Evolutionary conservation across 2,113 vertebrate species (phyloP).

Genomic region (Coptodon rendalli): DNA sequence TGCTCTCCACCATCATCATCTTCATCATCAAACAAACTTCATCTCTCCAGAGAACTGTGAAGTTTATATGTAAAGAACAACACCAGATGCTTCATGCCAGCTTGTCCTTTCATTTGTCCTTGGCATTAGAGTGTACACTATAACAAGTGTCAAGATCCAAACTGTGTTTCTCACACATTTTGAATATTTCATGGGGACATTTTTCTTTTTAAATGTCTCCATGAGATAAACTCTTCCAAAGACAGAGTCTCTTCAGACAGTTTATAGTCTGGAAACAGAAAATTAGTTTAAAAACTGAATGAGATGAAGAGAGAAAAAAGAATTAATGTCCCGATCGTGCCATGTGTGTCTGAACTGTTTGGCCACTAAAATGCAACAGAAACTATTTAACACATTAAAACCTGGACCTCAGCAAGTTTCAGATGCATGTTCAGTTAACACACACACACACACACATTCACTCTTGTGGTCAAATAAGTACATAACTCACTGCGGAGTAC

Average conservation of each 20-base stretch:
- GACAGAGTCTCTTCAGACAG: neutral
- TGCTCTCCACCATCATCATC: neutral
- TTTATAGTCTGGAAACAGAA: neutral
- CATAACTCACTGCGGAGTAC: neutral
- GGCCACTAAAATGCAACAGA: neutral
- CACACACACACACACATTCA: accelerated
- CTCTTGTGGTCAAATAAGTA: neutral
- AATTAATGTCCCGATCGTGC: accelerated
- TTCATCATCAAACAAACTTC: neutral
- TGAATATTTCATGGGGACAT: neutral
- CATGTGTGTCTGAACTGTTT: neutral
- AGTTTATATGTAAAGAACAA: neutral
- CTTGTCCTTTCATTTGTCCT: neutral
- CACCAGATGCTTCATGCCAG: neutral
- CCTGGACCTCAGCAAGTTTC: neutral
- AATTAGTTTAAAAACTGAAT: neutral
- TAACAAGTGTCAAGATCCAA: accelerated
- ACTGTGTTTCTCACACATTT: neutral
- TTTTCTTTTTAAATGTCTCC: neutral
- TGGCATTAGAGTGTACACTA: neutral
- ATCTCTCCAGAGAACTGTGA: neutral
- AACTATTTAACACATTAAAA: neutral
- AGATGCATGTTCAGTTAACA: neutral
- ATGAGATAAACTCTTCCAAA: neutral
- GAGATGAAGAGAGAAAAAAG: accelerated